These are phyloP conservation scores for Phoenoteleia sp. DNA, from an alignment of 2,888 invertebrate genomes.

Conservation along the genomic window DNA sequence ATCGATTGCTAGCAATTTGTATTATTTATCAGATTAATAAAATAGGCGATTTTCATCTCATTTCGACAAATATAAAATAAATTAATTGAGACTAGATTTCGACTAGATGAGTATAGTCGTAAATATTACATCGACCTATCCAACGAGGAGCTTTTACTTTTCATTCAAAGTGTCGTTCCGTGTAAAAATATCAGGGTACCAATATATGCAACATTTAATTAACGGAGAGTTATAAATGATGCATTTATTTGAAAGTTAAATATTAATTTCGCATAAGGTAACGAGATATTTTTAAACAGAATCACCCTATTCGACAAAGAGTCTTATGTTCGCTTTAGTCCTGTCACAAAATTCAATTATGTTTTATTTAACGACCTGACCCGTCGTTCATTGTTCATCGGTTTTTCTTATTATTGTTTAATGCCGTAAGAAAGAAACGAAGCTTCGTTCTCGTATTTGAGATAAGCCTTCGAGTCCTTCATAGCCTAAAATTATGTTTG, in stretches of 20 bases:
- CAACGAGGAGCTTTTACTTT: constrained; percentile 55
- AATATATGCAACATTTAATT: too few species aligned
- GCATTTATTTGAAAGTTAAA: too few species aligned
- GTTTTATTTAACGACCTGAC: constrained; percentile 43
- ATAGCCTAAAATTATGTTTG: constrained; percentile 93
- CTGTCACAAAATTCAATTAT: constrained; percentile 47
- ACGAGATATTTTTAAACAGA: constrained; percentile 43
- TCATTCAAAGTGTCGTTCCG: constrained; percentile 25
- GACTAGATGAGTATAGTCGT: constrained; percentile 72
- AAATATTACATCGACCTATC: constrained; percentile 66
- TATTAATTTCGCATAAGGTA: not conserved
- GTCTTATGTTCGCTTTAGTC: constrained; percentile 15
- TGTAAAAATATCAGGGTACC: constrained; percentile 27
- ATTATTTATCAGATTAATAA: constrained; percentile 49
- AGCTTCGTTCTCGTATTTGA: constrained; percentile 65
- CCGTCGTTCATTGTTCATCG: constrained; percentile 23
- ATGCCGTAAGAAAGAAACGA: constrained; percentile 74
- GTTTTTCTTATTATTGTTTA: constrained; percentile 50
- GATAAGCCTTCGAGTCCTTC: constrained; percentile 71
- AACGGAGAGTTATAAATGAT: too few species aligned
- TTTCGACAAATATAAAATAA: constrained; percentile 72
- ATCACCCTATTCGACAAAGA: constrained; percentile 3
- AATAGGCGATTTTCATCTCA: constrained; percentile 73
- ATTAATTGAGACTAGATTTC: constrained; percentile 76
- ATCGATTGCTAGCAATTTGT: not conserved